Evolutionary conservation across 2,888 invertebrate genomes (phyloP), one percentile per base, ranked within the genome.

Genomic region (Trichogramma evanescens): DNA sequence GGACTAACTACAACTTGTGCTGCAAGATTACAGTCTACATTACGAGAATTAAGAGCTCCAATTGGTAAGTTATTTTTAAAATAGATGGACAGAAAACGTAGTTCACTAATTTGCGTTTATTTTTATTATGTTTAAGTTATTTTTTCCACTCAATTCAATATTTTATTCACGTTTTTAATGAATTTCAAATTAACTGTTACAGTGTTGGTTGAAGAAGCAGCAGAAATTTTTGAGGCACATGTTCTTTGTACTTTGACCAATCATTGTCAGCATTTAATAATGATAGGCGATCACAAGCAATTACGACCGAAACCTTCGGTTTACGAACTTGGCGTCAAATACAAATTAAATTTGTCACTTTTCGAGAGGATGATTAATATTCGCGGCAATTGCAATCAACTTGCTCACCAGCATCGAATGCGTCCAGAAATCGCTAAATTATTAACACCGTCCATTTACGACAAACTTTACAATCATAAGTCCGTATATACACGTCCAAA

Each of bases 281-380:
- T 59, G 6, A 59, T 59, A 40, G 59, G 59, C 1, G 59, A 59
- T 10, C 59, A 59, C 50, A 59, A 59, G n/a, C 59, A 59, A 41
- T 46, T 59, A 8, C 39, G 51, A 2, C 59, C 59, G 7, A 59
- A 59, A 39, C 38, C 55, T 1, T 55, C 55, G 1, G 55, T 48
- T 26, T 59, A 55, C 44, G 45, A 55, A 46, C 9, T 59, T n/a
- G 59, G 59, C n/a, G 55, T 7, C 26, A 50, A 59, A 2, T 59
- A 51, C 26, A 59, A 59, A 8, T 46, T 59, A 7, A 51, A 59
- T 46, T 38, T 59, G n/a, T 59, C 59, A 4, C 46, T 59, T 4
- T 59, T 59, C 40, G 59, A 59, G 10, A 50, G 59, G 9, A 59
- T 59, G 54, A 49, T 55, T 1, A 59, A 45, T 7, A 50, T 55